phyloP scores from a whole-genome alignment of 2,797 vertebrate genomes.

The Eulemur rubriventer region DNA sequence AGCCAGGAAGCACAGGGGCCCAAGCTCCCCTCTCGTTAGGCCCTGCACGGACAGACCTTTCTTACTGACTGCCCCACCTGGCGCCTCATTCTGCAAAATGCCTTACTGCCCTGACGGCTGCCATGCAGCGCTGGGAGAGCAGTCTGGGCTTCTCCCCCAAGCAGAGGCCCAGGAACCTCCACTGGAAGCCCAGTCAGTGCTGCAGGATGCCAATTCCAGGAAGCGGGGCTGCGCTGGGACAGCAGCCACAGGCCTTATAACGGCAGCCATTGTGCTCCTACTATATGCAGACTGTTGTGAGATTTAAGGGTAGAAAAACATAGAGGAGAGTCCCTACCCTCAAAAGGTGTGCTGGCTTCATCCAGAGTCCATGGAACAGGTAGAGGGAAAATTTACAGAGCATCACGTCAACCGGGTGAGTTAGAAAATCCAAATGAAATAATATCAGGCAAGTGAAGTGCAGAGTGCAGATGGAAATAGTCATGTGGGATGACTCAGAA shows the following conservation, averaged over 20 bases:
- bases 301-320: not conserved
- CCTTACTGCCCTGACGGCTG: too few species aligned
- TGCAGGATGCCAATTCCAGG: not conserved
- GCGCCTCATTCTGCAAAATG: not conserved
- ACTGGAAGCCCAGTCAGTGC: not conserved
- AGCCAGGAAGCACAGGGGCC: not conserved
- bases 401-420: not conserved
- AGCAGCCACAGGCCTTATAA: not conserved
- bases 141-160: not conserved
- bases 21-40: not conserved
- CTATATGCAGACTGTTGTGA: not conserved
- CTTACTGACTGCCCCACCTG: not conserved
- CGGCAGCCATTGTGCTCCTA: not conserved
- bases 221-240: not conserved
- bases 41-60: not conserved
- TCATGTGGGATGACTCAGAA: constrained; percentile 28
- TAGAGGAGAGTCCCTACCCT: not conserved
- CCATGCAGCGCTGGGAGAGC: not conserved
- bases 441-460: not conserved
- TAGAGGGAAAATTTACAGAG: not conserved
- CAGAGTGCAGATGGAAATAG: not conserved
- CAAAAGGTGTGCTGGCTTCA: not conserved
- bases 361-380: not conserved
- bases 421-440: not conserved
- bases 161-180: not conserved